phyloP scores from a whole-genome alignment of 2,888 invertebrate genomes.

The Phaedon cochleariae region DNA sequence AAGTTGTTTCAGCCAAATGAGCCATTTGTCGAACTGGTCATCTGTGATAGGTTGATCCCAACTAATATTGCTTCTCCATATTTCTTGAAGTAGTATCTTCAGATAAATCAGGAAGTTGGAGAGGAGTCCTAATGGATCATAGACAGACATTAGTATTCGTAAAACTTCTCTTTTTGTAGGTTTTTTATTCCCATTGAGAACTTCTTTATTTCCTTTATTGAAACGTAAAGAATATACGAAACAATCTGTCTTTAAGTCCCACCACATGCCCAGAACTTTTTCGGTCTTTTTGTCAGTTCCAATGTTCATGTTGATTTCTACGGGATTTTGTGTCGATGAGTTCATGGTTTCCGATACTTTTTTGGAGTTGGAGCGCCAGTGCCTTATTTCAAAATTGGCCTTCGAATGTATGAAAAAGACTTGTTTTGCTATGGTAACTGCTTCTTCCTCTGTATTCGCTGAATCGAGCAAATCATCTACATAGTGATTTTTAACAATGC shows the following conservation, averaged over 20 bases:
- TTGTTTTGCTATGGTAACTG: too few species aligned
- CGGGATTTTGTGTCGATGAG: too few species aligned
- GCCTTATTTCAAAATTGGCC: constrained; percentile 32
- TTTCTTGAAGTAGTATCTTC: constrained; percentile 33
- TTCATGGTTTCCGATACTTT: constrained; percentile 10
- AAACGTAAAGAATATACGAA: constrained; percentile 11
- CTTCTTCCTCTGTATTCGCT: constrained; percentile 24
- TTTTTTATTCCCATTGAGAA: constrained; percentile 20
- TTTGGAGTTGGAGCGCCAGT: constrained; percentile 44
- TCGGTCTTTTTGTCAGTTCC: constrained; percentile 6
- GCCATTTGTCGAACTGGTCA: constrained; percentile 35
- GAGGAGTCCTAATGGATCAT: constrained; percentile 28
- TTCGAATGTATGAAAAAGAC: constrained; percentile 8
- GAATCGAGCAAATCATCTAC: constrained; percentile 39
- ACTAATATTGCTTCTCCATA: constrained; percentile 16
- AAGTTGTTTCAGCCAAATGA: constrained; percentile 37
- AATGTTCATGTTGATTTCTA: too few species aligned
- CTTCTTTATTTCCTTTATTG: constrained; percentile 27
- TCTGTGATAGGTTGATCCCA: constrained; percentile 35
- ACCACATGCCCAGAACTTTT: constrained; percentile 29
- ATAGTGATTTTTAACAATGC: constrained; percentile 33
- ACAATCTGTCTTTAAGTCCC: constrained; percentile 14
- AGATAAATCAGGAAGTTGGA: constrained; percentile 34
- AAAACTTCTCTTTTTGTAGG: constrained; percentile 33
- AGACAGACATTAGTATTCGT: constrained; percentile 27